Percentiles rank a stretch among this genome's conserved stretches.
Conservation (phyloP, 2,888 invertebrate genomes). For the Synanthedon andrenaeformis region DNA sequence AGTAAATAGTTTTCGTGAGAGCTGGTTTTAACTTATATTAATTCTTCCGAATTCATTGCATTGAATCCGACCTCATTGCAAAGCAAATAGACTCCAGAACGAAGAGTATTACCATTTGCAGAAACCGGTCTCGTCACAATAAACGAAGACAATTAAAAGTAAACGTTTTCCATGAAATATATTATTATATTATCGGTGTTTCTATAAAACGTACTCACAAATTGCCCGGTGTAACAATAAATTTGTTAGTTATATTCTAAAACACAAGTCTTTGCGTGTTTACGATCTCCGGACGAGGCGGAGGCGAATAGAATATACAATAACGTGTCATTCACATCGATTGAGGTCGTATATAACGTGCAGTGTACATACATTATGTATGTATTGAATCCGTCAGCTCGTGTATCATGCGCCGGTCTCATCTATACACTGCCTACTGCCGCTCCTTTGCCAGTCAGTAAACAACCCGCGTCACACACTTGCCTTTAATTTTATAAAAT, state of each 20-base stretch:
- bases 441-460: no score
- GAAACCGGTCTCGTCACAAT: no score
- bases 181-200: constrained; percentile 1
- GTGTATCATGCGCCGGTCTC: constrained; percentile 21
- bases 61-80: no score
- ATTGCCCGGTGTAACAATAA: constrained; percentile 25
- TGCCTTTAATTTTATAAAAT: no score
- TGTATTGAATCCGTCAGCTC: constrained; percentile 29
- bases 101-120: no score
- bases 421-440: neutral
- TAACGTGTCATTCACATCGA: constrained; percentile 64
- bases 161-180: neutral
- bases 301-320: constrained; percentile 64
- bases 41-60: no score
- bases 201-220: constrained; percentile 11
- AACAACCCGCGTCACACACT: no score
- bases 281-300: constrained; percentile 53
- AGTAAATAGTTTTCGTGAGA: no score
- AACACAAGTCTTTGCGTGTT: constrained; percentile 60
- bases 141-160: no score
- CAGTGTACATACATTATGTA: constrained; percentile 52
- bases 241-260: constrained; percentile 44
- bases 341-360: constrained; percentile 62
- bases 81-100: no score
- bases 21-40: no score